Base-by-base conservation (phyloP, 2,113 vertebrate genomes). In the Struthio camelus region DNA sequence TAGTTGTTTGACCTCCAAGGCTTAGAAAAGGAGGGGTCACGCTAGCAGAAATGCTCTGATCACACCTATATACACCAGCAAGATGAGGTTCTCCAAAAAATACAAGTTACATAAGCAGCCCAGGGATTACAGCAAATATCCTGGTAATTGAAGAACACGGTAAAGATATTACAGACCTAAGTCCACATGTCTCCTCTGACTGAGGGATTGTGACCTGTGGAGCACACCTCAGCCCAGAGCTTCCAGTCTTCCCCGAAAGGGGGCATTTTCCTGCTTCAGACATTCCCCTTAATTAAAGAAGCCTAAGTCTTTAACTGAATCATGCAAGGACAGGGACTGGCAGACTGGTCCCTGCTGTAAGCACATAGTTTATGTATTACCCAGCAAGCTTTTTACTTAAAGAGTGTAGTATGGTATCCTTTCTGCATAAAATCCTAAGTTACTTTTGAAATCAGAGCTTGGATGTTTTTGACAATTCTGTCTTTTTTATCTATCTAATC, bases 401-500 rank as follows among this genome's bases (percentile, higher is more conserved):
- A 62, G 22, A 44, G 18, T 58, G 69, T 1, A 0, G 32, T 40
- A 44, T 10, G 20, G 10, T 59, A 12, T 85, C 89, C n/a, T 32
- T 70, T 46, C 20, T 50, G n/a, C 34, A 36, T n/a, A 78, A 48
- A 46, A 78, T n/a, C 50, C 42, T 24, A 81, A 92, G 42, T 61
- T 85, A 85, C 50, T 89, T 81, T 53, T 67, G 48, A 91, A 93
- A 91, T 70, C 19, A 64, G 62, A 73, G 87, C 46, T 59, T 80
- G 48, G 62, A 83, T 71, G 38, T 34, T 93, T 93, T 90, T 90
- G 81, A 91, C 87, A 89, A 95, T 85, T 94, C 80, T 44, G 42
- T 42, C 69, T 79, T 79, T 93, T 93, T 84, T 78, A 76, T 83
- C 40, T 86, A 67, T 22, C 78, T 94, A 94, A 96, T 77, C 89